Evolutionary conservation across 2,797 vertebrate species (phyloP), one percentile per base, ranked within the genome.

Genomic region (Notoglanidium macrostoma): DNA sequence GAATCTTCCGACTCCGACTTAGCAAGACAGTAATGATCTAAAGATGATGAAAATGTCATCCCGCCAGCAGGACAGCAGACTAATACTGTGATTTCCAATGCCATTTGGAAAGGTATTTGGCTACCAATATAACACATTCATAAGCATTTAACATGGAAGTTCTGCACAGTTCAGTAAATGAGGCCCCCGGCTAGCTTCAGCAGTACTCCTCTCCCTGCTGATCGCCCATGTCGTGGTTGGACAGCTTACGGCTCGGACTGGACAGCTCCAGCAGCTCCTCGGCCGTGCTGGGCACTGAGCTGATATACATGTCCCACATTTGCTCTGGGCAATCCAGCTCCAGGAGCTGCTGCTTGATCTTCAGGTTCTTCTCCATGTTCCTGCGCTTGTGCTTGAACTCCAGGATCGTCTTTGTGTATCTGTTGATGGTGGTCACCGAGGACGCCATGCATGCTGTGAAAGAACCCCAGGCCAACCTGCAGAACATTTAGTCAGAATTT

Each of bases 371-470:
- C 93, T 97, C 97, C 83, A 98, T 95, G 90, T 93, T 97, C 92
- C 96, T 94, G 59, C 96, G 95, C 93, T 96, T 97, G 95, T 97
- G 96, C 94, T 98, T 98, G 94, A 98, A 97, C 92, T 97, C 97
- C 93, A 97, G 89, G 90, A 95, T 96, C 85, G 97, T 96, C 94
- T 97, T 96, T 10, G 97, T 97, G 82, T 98, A 98, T 91, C 96
- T 96, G 95, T 98, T 98, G 91, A 97, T 96, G 67, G 96, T 96
- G 35, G 95, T 97, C 90, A 98, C 97, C 0, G 97, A 97, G 21
- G 97, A 97, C 0, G 96, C 96, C 98, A 98, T 98, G 90, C 97
- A 99, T 90, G 97, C 96, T 0, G 97, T 96, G 54, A 98, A 98
- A 32, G 98, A 99, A 79, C 96, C 95, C 97, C 98, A 99, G 0